Evolutionary conservation across 2,888 invertebrate species (phyloP), one percentile per base, ranked within the genome.

Genomic region (Apotomis capreana): DNA sequence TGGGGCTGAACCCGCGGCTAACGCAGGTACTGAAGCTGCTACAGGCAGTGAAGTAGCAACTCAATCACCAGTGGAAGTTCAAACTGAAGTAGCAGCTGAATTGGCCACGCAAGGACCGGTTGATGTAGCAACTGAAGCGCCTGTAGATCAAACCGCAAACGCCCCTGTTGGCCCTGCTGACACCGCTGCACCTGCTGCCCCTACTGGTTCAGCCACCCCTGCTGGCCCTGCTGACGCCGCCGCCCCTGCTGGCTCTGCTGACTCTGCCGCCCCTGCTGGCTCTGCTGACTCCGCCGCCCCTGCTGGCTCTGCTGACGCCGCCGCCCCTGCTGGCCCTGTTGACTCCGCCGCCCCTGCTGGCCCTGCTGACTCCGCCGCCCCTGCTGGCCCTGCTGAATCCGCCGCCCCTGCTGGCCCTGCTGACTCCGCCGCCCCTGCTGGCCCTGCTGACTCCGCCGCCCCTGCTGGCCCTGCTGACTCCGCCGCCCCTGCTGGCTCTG

Each of bases 121-220:
- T 44, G 63, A 63, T 58, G 68, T 68, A 59, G 60, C 51, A 40
- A 60, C 57, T 59, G 55, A 51, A 57, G 62, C 49, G 46, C 69
- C 67, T 62, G 71, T 55, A 5, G 67, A 51, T 44, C 68, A 58
- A 59, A 49, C 5, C 44, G 13, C 57, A 6, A 52, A 59, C 55
- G 70, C n/a, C n/a, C 1, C 15, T 15, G 15, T 1, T 15, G 15
- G 15, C 15, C 1, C 15, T 15, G 15, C 15, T 15, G 15, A 15
- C 15, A 1, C 1, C 15, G 0, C 15, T 15, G 15, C 0, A 1
- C 26, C 26, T 2, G 26, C 26, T 26, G 2, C n/a, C n/a, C 1
- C 15, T 15, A 12, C 64, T 51, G 44, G 37, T 9, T 9, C 40
- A 40, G 59, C 49, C 49, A n/a, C 26, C 26, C 26, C 26, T 26